Conservation (phyloP, 2,888 invertebrate species). For the Epinotia demarniana region DNA sequence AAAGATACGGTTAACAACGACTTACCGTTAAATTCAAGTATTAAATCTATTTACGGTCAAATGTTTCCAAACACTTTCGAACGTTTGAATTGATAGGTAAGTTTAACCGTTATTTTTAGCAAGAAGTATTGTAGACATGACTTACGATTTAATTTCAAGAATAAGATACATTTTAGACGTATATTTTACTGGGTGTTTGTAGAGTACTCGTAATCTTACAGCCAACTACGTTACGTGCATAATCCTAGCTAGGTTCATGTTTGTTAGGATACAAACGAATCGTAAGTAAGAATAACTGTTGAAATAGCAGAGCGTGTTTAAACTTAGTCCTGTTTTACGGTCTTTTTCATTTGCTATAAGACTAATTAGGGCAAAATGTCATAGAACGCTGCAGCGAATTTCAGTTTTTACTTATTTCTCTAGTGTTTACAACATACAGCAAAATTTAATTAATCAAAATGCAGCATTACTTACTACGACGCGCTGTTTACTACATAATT, state of each 20-base stretch:
- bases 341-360: neutral
- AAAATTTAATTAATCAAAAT: neutral
- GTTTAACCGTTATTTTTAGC: no score
- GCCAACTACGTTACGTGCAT: neutral
- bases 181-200: neutral
- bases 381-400: neutral
- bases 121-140: no score
- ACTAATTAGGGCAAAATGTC: neutral
- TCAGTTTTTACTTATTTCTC: neutral
- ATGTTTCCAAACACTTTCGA: no score
- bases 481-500: no score
- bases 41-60: no score
- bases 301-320: neutral
- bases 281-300: constrained; percentile 3
- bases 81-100: no score
- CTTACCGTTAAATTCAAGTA: no score
- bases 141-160: no score
- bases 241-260: neutral
- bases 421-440: neutral
- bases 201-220: neutral
- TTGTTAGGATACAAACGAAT: neutral
- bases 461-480: neutral
- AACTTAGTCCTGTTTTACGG: neutral
- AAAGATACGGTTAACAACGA: neutral
- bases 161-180: no score